phyloP scores from a whole-genome alignment of 2,113 vertebrate species.

The Typhlomys cinereus region DNA sequence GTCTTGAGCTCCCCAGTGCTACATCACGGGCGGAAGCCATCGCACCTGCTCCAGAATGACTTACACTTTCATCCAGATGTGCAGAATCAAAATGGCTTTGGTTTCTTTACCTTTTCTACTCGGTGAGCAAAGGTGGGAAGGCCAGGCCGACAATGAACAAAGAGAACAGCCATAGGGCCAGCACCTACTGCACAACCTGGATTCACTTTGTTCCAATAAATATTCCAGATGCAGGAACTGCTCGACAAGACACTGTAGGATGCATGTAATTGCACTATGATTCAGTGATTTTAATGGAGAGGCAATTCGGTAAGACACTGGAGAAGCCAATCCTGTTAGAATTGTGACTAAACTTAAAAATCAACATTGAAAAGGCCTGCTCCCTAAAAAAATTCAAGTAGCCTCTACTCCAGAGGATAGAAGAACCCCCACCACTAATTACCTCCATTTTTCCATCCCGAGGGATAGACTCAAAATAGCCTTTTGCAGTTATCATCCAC shows the following conservation, averaged over 20 bases:
- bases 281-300: not conserved
- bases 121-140: not conserved
- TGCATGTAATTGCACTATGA: not conserved
- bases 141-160: not conserved
- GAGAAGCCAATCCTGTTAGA: not conserved
- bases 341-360: conserved; percentile 55
- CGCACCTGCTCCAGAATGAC: not conserved
- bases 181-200: not conserved
- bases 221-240: not conserved
- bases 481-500: conserved; percentile 59
- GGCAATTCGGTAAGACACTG: not conserved
- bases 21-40: not conserved
- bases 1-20: not conserved
- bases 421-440: conserved; percentile 40
- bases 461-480: conserved; percentile 52
- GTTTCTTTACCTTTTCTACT: not conserved
- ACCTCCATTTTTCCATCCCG: conserved; percentile 86
- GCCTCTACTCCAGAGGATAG: not conserved
- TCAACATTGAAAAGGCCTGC: not conserved
- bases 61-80: not conserved
- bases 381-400: not conserved
- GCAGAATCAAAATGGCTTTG: not conserved
- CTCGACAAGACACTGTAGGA: not conserved
- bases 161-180: not conserved
- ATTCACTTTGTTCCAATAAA: not conserved